Percentiles rank a stretch among this genome's conserved stretches.
These are phyloP conservation scores for Gambusia yucatana DNA, from an alignment of 2,797 vertebrate genomes.

Conservation along the genomic window DNA sequence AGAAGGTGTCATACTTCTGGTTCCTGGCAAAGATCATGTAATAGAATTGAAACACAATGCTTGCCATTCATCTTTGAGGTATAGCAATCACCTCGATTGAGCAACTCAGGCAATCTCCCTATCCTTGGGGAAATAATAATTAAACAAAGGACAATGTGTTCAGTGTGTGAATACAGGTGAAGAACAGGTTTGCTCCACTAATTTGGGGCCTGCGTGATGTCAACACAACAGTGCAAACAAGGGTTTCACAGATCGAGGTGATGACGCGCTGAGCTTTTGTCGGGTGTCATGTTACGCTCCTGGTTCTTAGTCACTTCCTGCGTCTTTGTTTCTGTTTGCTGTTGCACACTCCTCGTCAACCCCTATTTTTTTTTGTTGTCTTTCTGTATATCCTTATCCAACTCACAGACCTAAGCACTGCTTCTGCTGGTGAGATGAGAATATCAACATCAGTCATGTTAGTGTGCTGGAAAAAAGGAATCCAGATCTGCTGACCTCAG, in stretches of 20 bases:
- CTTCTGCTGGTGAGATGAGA: slow-evolving; percentile 13
- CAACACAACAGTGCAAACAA: slow-evolving; percentile 55
- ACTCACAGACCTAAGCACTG: slow-evolving; percentile 7
- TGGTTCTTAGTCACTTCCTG: slow-evolving; percentile 33
- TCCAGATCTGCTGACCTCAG: background rate
- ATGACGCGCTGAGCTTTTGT: slow-evolving; percentile 46
- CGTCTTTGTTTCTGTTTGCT: slow-evolving; percentile 21
- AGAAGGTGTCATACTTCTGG: slow-evolving; percentile 62
- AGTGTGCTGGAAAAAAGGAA: background rate
- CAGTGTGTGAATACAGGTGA: slow-evolving; percentile 67
- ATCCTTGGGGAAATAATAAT: slow-evolving; percentile 71
- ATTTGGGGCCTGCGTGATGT: slow-evolving; percentile 55
- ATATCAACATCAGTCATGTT: slow-evolving; percentile 1
- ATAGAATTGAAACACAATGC: slow-evolving; percentile 69
- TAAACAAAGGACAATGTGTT: slow-evolving; percentile 69
- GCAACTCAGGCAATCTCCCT: slow-evolving; percentile 70
- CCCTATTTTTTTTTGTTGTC: background rate
- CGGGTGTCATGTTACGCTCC: slow-evolving; percentile 48
- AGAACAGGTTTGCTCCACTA: slow-evolving; percentile 60
- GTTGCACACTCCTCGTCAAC: slow-evolving; percentile 10
- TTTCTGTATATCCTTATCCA: slow-evolving; percentile 11
- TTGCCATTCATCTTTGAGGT: slow-evolving; percentile 76
- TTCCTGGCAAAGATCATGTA: slow-evolving; percentile 54
- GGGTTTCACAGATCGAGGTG: slow-evolving; percentile 44
- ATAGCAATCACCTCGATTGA: slow-evolving; percentile 71